A percentile compares a stretch with the other conserved stretches of the same genome.
phyloP scores from a whole-genome alignment of 1,140 invertebrate genomes.

The Apis dorsata region DNA sequence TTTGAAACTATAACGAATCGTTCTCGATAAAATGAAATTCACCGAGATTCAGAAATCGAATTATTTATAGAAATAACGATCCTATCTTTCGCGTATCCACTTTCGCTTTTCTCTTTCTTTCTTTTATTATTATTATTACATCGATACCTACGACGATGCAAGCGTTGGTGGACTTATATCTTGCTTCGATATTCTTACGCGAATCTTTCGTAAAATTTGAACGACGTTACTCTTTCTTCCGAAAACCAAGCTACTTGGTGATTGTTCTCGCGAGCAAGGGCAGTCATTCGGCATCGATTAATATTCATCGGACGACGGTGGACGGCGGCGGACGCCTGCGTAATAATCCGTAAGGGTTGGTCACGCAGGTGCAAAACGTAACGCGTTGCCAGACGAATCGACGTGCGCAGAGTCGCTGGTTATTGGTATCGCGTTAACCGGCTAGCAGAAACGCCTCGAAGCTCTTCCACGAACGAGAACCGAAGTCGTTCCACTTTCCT shows the following conservation, averaged over 20 bases:
- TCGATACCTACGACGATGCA: no score
- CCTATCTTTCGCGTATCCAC: neutral
- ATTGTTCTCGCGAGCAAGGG: neutral
- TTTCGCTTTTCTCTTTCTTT: rapidly evolving
- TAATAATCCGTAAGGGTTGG: slow-evolving; percentile 21
- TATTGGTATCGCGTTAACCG: slow-evolving; percentile 71
- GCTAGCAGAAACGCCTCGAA: slow-evolving; percentile 52
- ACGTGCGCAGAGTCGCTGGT: slow-evolving; percentile 74
- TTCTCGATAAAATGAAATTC: neutral
- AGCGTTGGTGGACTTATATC: no score
- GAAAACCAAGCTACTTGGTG: neutral
- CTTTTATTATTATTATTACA: neutral
- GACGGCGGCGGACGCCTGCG: slow-evolving; percentile 54
- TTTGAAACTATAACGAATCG: neutral
- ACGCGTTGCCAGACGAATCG: slow-evolving; percentile 52
- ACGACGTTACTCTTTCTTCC: neutral
- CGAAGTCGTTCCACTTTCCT: neutral
- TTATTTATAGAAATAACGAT: neutral
- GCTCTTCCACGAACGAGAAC: neutral
- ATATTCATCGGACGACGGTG: neutral
- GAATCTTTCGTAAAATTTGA: neutral
- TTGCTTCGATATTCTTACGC: no score
- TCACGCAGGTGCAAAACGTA: slow-evolving; percentile 57
- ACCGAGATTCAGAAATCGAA: neutral
- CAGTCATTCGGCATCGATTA: slow-evolving; percentile 20